A percentile compares a stretch with the other conserved stretches of the same genome.
These are phyloP conservation scores for Drosophila rhopaloa DNA, from an alignment of 1,140 invertebrate species.

Conservation along the genomic window DNA sequence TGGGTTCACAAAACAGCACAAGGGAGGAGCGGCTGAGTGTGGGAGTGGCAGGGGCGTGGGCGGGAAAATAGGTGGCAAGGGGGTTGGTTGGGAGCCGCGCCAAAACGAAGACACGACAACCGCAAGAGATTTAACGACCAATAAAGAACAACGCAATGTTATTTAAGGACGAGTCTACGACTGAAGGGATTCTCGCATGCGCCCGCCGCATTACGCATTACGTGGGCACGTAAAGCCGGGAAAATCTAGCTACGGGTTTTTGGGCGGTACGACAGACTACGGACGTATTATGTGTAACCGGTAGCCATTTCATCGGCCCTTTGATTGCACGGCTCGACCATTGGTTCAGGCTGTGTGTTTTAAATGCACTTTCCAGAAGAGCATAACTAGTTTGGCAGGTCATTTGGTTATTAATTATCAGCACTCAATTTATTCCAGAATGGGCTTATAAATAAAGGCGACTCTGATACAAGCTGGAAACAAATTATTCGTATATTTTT, in stretches of 20 bases:
- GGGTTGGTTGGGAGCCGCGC: constrained; percentile 10
- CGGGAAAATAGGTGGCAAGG: background rate
- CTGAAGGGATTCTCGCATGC: constrained; percentile 66
- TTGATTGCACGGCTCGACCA: constrained; percentile 59
- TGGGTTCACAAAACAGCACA: constrained; percentile 27
- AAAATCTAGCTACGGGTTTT: constrained; percentile 7
- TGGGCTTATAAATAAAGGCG: too few relatives aligned
- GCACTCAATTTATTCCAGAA: too few relatives aligned
- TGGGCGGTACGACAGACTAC: constrained; percentile 10
- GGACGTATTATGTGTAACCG: constrained; percentile 80
- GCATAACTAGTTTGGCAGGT: background rate
- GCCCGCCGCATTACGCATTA: constrained; percentile 39
- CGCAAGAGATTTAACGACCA: constrained; percentile 83
- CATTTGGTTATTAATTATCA: background rate
- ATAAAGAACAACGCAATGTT: constrained; percentile 82
- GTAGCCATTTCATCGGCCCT: constrained; percentile 76
- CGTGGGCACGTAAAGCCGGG: constrained; percentile 30
- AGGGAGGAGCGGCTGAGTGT: constrained; percentile 28
- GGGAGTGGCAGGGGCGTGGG: constrained; percentile 10
- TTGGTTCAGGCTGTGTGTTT: background rate
- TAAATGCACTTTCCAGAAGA: constrained; percentile 4
- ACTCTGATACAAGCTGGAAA: too few relatives aligned
- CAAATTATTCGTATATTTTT: too few relatives aligned
- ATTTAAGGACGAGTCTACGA: constrained; percentile 69
- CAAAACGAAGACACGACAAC: constrained; percentile 72